Conservation (phyloP, 2,888 invertebrate species). For the Drosophila kanekoi region DNA sequence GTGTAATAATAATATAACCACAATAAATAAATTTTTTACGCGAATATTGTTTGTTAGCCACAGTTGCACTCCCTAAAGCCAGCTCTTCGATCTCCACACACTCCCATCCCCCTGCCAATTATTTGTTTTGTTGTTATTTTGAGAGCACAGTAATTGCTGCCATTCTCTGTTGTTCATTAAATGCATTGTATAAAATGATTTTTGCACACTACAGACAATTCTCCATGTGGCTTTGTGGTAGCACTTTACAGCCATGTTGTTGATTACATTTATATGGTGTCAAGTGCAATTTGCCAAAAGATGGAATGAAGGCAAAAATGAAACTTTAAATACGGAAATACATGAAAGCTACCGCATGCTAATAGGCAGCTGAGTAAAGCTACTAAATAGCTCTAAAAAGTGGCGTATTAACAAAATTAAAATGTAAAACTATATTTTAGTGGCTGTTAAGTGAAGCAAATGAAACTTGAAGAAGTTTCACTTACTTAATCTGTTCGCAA, state of each 20-base stretch:
- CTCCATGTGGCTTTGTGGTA: conserved; percentile 50
- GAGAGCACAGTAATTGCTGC: conserved; percentile 52
- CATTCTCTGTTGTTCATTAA: conserved; percentile 61
- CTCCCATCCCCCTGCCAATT: background rate
- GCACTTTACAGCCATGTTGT: conserved; percentile 25
- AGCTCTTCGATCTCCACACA: background rate
- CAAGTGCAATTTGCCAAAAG: conserved; percentile 1
- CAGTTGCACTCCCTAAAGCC: conserved; percentile 32
- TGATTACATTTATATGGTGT: conserved; percentile 25
- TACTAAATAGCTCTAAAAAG: no score
- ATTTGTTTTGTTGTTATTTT: conserved; percentile 32
- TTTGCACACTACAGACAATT: conserved; percentile 40
- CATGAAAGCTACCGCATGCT: no score
- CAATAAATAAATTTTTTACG: conserved; percentile 54
- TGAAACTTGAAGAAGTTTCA: no score
- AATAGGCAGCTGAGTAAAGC: no score
- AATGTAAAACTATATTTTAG: no score
- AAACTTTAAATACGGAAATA: background rate
- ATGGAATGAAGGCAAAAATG: background rate
- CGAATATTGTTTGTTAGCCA: conserved; percentile 31
- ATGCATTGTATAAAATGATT: conserved; percentile 43
- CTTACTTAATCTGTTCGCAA: no score
- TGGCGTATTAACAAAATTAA: no score
- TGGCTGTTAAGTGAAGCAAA: no score
- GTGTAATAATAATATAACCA: conserved; percentile 59